Evolutionary conservation across 2,888 invertebrate species (phyloP), one percentile per base, ranked within the genome.

Genomic region (Harpalus rubripes): DNA sequence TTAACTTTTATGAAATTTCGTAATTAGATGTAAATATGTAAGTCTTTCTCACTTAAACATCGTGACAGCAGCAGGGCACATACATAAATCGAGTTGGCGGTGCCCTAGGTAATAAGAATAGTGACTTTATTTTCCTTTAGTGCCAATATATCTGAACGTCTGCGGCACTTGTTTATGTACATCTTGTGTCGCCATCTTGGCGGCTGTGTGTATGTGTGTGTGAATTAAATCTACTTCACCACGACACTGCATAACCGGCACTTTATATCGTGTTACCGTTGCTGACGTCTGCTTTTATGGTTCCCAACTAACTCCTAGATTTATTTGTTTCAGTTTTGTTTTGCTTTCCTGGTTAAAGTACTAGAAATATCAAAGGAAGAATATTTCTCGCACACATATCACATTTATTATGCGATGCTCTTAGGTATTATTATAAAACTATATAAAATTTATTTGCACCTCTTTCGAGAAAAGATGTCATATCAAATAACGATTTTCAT

Each of bases 141-240:
- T 83, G 83, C 74, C 83, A 83, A 83, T 83, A 83, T 83, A 83
- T 83, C 41, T 76, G 74, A 76, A 76, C 83, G 83, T 83, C 83
- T 83, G 41, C 61, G 83, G 44, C 83, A 83, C 83, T 72, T 72
- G 83, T 83, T 83, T 83, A 83, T 83, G 83, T 83, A 44, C 18
- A 44, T 81, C 81, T 81, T 44, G 81, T 41, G 74, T 74, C 74
- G 83, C 83, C 83, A 83, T 83, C 74, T 83, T 83, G 22, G 83
- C 59, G 58, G 74, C 61, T 1, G 22, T 56, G 15, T 72, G 74
- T 39, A 59, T 83, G 83, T 72, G 74, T 39, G 72, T 83, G 83
- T 83, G 74, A 83, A 83, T 83, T 83, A 83, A 83, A 83, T 83
- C 74, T 81, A 81, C 61, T 81, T 41, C 80, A 61, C 80, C 63